phyloP scores from a whole-genome alignment of 2,113 vertebrate species.

The Pedetes capensis region DNA sequence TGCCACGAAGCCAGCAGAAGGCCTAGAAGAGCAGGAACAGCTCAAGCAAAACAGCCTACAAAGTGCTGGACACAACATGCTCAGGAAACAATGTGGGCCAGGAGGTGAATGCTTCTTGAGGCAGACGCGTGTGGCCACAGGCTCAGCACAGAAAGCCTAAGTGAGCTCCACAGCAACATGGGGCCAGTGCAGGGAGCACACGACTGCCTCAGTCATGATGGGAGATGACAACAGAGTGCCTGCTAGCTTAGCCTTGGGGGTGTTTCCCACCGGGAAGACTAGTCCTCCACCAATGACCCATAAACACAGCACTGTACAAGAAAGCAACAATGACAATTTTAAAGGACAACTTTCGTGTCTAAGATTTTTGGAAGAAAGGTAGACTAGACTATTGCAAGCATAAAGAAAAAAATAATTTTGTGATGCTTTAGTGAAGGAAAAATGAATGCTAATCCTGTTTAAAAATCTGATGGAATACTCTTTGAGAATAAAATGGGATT shows the following conservation, averaged over 20 bases:
- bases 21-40: not conserved
- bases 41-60: rapidly evolving
- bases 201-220: not conserved
- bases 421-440: not conserved
- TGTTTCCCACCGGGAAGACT: not conserved
- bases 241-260: not conserved
- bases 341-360: not conserved
- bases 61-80: not conserved
- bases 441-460: not conserved
- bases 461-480: not conserved
- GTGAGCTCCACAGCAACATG: not conserved
- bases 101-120: not conserved
- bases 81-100: not conserved
- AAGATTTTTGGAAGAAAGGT: not conserved
- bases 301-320: not conserved
- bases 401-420: not conserved
- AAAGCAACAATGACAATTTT: not conserved
- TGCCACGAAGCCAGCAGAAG: not conserved
- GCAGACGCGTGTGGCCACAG: not conserved
- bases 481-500: not conserved
- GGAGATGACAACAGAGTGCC: not conserved
- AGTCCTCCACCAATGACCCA: not conserved
- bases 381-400: not conserved
- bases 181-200: not conserved
- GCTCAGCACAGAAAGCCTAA: not conserved